These are phyloP conservation scores for Hydraecia micacea DNA, from an alignment of 2,888 invertebrate species.

Conservation along the genomic window DNA sequence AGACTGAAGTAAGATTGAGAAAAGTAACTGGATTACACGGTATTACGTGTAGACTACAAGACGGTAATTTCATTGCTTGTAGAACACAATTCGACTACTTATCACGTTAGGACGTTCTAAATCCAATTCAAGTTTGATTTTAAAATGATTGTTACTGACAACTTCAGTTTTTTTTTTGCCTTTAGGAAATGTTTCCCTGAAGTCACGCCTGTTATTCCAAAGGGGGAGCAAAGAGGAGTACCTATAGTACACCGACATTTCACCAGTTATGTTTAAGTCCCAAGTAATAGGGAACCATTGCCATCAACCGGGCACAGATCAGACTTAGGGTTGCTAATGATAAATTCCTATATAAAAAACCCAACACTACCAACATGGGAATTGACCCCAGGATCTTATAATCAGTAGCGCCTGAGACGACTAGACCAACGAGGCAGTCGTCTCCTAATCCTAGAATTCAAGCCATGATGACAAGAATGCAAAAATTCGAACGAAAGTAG, in stretches of 20 bases:
- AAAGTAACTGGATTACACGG: slow-evolving; percentile 38
- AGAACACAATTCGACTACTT: slow-evolving; percentile 5
- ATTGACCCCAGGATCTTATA: not conserved
- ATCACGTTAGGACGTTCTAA: slow-evolving; percentile 14
- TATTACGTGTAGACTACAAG: slow-evolving; percentile 36
- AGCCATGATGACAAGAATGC: not conserved
- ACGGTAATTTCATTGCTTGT: slow-evolving; percentile 27
- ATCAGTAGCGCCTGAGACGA: too few species aligned
- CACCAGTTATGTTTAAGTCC: not conserved
- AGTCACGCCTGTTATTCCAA: not conserved
- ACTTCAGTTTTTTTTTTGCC: not conserved
- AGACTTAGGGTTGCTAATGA: not conserved
- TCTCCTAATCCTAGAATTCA: slow-evolving; percentile 12
- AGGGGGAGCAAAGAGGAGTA: not conserved
- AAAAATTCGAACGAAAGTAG: slow-evolving; percentile 12
- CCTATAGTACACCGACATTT: not conserved
- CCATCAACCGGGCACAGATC: not conserved
- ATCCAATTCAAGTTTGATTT: not conserved
- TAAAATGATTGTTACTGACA: not conserved
- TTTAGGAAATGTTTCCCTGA: not conserved
- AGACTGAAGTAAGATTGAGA: slow-evolving; percentile 13
- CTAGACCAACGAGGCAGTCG: not conserved
- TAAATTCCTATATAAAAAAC: not conserved
- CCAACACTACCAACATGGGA: not conserved
- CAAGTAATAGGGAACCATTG: not conserved